Percentiles rank a stretch among this genome's conserved stretches.
These are phyloP conservation scores for Periophthalmus magnuspinnatus DNA, from an alignment of 2,797 vertebrate genomes.

Conservation along the genomic window DNA sequence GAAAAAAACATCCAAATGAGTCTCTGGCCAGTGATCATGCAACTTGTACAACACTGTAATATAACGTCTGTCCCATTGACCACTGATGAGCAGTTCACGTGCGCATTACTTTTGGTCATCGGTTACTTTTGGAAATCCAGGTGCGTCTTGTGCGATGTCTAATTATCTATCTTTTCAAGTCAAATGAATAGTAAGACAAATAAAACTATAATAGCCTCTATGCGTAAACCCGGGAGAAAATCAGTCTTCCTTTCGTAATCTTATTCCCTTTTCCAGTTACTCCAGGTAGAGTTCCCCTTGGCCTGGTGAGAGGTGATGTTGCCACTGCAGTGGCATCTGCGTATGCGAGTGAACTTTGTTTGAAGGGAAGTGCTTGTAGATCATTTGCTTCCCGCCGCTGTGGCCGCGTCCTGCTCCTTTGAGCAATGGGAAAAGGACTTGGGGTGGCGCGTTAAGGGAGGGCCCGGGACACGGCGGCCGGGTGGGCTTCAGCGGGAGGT, in stretches of 20 bases:
- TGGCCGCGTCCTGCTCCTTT: conserved; percentile 77
- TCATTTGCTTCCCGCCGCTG: conserved; percentile 77
- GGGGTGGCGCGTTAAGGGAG: conserved; percentile 74
- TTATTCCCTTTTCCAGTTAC: conserved; percentile 45
- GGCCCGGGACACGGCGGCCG: conserved; percentile 28
- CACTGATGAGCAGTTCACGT: background rate
- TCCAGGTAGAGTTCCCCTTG: conserved; percentile 44
- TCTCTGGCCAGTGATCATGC: background rate
- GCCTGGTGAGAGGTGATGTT: conserved; percentile 51
- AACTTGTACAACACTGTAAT: background rate
- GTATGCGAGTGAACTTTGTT: conserved; percentile 66
- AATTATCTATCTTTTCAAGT: conserved; percentile 4
- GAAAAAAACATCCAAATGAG: conserved; percentile 18
- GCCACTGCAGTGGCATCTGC: conserved; percentile 62
- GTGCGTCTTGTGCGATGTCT: background rate
- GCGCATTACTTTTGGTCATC: conserved; percentile 9
- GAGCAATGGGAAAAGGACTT: conserved; percentile 76
- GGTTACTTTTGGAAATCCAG: conserved; percentile 17
- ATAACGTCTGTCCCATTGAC: background rate
- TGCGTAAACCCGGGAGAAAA: background rate
- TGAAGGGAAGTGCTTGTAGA: conserved; percentile 61
- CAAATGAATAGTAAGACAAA: background rate
- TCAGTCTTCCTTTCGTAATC: conserved; percentile 31
- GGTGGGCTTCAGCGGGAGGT: conserved; percentile 49
- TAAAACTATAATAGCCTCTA: conserved; percentile 5